These are phyloP conservation scores for Myotis findleyi DNA, from an alignment of 2,797 vertebrate genomes.

Conservation along the genomic window DNA sequence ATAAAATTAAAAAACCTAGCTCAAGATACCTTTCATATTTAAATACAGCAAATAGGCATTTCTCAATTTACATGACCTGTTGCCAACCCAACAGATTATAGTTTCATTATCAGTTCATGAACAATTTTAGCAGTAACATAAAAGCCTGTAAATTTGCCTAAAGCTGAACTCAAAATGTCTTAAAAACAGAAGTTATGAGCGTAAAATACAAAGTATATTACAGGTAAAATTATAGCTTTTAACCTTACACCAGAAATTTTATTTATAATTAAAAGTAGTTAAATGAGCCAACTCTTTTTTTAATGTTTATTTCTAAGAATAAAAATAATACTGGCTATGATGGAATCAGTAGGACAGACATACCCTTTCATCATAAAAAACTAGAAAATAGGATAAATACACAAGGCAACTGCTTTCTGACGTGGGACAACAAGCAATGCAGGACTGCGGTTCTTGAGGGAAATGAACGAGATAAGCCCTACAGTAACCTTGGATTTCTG, in stretches of 20 bases:
- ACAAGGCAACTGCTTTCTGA: neutral
- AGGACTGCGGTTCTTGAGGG: neutral
- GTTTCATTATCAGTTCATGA: neutral
- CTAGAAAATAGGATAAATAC: conserved; percentile 13
- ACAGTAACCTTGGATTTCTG: neutral
- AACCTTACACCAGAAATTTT: conserved; percentile 5
- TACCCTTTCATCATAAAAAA: neutral
- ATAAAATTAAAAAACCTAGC: conserved; percentile 23
- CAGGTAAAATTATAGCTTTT: neutral
- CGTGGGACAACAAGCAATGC: neutral
- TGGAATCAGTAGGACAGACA: neutral
- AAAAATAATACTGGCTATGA: conserved; percentile 30
- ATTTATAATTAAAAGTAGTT: neutral
- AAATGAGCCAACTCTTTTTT: neutral
- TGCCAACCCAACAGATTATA: neutral
- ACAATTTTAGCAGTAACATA: neutral
- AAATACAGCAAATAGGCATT: conserved; percentile 7
- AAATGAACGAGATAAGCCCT: neutral
- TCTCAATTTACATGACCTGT: neutral
- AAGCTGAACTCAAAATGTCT: conserved; percentile 29
- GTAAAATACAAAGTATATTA: conserved; percentile 6
- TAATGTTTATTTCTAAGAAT: neutral
- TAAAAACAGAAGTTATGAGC: conserved; percentile 20
- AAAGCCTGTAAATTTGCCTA: neutral
- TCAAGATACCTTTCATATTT: neutral